Conservation (phyloP, 2,888 invertebrate genomes). For the Cephalotes varians region DNA sequence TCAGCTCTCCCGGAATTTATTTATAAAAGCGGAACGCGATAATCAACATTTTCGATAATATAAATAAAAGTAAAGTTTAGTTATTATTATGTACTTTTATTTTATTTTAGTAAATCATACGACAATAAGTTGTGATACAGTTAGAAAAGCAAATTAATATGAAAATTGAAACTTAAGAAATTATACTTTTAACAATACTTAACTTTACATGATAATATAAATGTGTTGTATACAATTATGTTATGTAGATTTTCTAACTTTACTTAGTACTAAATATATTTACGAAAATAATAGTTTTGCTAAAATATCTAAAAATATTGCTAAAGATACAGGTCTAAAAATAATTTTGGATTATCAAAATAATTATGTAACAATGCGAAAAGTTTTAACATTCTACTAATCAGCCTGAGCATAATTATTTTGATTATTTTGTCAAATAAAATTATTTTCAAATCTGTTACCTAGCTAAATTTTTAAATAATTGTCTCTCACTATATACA, state of each 20-base stretch:
- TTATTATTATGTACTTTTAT: conserved; percentile 8
- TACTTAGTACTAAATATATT: background rate
- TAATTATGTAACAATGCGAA: background rate
- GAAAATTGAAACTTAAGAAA: background rate
- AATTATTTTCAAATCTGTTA: too few relatives aligned
- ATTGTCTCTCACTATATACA: too few relatives aligned
- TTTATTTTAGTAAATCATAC: conserved; percentile 3
- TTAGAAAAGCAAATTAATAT: conserved; percentile 15
- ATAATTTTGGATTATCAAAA: background rate
- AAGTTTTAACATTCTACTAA: background rate
- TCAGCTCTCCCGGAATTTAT: conserved; percentile 31
- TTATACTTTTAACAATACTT: background rate
- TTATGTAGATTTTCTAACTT: background rate
- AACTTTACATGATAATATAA: background rate
- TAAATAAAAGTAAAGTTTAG: conserved; percentile 1
- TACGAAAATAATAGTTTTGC: background rate
- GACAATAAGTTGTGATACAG: background rate
- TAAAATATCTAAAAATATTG: background rate
- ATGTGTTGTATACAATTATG: background rate
- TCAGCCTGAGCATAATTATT: background rate
- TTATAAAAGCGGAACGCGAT: conserved; percentile 31
- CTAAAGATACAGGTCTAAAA: background rate
- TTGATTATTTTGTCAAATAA: too few relatives aligned
- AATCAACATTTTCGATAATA: conserved; percentile 38
- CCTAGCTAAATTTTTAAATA: background rate